Evolutionary conservation across 2,888 invertebrate species (phyloP), one percentile per base, ranked within the genome.

Genomic region (Lithosia quadra): DNA sequence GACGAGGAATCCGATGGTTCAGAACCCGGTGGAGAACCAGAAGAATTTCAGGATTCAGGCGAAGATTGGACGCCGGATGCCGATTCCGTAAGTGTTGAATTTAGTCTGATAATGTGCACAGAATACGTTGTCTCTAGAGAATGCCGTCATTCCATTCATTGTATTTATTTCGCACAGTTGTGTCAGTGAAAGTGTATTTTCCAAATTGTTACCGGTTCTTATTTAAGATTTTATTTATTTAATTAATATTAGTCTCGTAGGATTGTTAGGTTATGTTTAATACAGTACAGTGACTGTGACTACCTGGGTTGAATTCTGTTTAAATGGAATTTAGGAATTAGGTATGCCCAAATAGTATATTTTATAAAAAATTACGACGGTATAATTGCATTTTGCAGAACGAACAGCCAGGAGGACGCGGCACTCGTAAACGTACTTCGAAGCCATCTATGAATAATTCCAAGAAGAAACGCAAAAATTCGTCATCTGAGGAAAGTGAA

Each of bases 31-130:
- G 93, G 82, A 58, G 95, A 95, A 86, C 95, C 94, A 74, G 95
- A 95, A 92, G 95, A 95, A 82, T 95, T 95, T 77, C 95, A 95
- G 87, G 95, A 95, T 82, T 95, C 95, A 2, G 95, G 95, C 59
- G 95, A 95, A 88, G 95, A 95, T 89, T 95, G 95, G 95, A 95
- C 95, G 90, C 95, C 95, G 88, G 95, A 94, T 83, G 95, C 95
- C 84, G 94, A 94, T 88, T 80, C 94, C 85, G 95, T 95, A 90
- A 87, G 85, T 85, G 73, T 60, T 73, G 57, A 74, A 72, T 4
- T 59, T 65, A 57, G 10, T 43, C 18, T 59, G 28, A 15, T 59
- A 22, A 55, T 59, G 22, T 21, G 18, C 39, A 28, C 18, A 55
- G 22, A 59, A n/a, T 49, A 59, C 43, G 22, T 63, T 70, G 65